A percentile compares a stretch with the other conserved stretches of the same genome.
Conservation (phyloP, 2,888 invertebrate genomes). For the Amphipoea lucens region DNA sequence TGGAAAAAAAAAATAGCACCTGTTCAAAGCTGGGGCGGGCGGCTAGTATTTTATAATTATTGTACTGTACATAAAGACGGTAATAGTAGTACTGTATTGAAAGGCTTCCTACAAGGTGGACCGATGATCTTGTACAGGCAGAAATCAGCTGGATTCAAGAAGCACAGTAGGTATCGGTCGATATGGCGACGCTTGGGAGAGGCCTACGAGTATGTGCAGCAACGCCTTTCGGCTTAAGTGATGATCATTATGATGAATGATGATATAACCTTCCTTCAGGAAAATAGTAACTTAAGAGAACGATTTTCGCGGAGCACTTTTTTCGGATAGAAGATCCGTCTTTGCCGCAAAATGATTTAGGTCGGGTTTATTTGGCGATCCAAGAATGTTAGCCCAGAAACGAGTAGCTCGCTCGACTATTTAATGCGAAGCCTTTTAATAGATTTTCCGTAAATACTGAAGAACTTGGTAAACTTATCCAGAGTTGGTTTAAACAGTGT, state of each 20-base stretch:
- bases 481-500: background rate
- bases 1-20: too few relatives aligned
- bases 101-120: background rate
- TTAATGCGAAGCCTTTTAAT: constrained; percentile 20
- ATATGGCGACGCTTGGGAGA: too few relatives aligned
- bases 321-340: background rate
- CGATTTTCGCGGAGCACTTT: background rate
- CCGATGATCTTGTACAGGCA: too few relatives aligned
- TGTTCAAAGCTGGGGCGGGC: too few relatives aligned
- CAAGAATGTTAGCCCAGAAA: constrained; percentile 18
- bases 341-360: constrained; percentile 5
- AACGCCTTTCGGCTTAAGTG: background rate
- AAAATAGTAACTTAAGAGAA: background rate
- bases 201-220: background rate
- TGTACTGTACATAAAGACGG: background rate
- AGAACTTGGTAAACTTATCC: constrained; percentile 1
- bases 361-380: background rate
- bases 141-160: background rate
- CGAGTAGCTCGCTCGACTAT: constrained; percentile 10
- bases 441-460: constrained; percentile 14
- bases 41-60: background rate
- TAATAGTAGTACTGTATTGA: too few relatives aligned
- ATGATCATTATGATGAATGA: background rate
- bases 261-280: background rate
- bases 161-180: background rate